Evolutionary conservation across 2,113 vertebrate species (phyloP).

Genomic region (Notarius quadriscutis): DNA sequence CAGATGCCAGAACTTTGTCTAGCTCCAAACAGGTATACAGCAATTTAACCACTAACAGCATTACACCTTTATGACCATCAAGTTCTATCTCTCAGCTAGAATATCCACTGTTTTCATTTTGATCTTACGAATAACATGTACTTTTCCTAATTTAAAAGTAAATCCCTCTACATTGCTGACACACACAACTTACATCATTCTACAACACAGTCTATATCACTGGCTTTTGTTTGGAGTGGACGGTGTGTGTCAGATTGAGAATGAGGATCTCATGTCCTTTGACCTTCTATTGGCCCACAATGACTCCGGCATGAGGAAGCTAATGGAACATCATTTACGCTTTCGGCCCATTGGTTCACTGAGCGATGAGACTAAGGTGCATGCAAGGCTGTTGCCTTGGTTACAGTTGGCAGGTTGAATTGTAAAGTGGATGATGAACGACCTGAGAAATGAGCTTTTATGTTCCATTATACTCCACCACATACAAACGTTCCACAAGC

Average conservation of each 20-base stretch:
- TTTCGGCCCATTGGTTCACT: slow-evolving; percentile 37
- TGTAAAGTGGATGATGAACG: slow-evolving; percentile 45
- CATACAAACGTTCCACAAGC: not conserved
- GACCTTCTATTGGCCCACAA: slow-evolving; percentile 42
- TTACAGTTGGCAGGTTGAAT: slow-evolving; percentile 22
- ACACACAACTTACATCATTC: slow-evolving; percentile 13
- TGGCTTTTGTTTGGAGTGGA: slow-evolving; percentile 34
- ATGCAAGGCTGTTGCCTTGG: slow-evolving; percentile 38
- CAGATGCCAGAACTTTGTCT: not conserved
- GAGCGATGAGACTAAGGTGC: slow-evolving; percentile 20
- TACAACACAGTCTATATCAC: slow-evolving; percentile 9
- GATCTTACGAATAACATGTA: not conserved
- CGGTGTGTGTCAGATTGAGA: slow-evolving; percentile 3
- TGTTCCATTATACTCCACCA: slow-evolving; percentile 30
- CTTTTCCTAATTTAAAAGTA: not conserved
- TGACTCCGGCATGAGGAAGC: slow-evolving; percentile 25
- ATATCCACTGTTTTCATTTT: not conserved
- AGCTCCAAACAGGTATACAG: not conserved
- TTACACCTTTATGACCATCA: not conserved
- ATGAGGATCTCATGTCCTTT: slow-evolving; percentile 24
- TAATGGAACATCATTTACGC: slow-evolving; percentile 42
- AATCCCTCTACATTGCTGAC: not conserved
- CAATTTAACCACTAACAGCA: not conserved
- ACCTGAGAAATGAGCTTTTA: slow-evolving; percentile 18
- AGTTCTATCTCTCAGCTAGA: not conserved